These are phyloP conservation scores for Caenorhabditis elegans DNA, from an alignment of 1,140 invertebrate species.

Conservation along the genomic window WBcel235 BX284604.4:17276501-17277000, in stretches of 20 bases:
- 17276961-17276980: too few relatives aligned
- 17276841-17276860: too few relatives aligned
- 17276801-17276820: neutral
- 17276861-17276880: too few relatives aligned
- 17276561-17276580: conserved; percentile 80
- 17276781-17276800: neutral
- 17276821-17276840: neutral
- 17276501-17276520: conserved; percentile 87
- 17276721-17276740: conserved; percentile 9
- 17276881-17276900: too few relatives aligned
- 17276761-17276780: neutral
- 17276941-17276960: too few relatives aligned
- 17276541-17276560: conserved; percentile 85
- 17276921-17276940: neutral
- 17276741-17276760: conserved; percentile 25
- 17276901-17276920: too few relatives aligned
- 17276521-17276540: conserved; percentile 86
- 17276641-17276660: too few relatives aligned
- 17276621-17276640: too few relatives aligned
- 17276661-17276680: neutral
- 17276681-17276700: conserved; percentile 25
- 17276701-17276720: conserved; percentile 36
- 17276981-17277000: neutral
- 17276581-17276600: conserved; percentile 30
- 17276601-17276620: neutral